phyloP scores from a whole-genome alignment of 2,113 vertebrate species.

The Marmota monax region DNA sequence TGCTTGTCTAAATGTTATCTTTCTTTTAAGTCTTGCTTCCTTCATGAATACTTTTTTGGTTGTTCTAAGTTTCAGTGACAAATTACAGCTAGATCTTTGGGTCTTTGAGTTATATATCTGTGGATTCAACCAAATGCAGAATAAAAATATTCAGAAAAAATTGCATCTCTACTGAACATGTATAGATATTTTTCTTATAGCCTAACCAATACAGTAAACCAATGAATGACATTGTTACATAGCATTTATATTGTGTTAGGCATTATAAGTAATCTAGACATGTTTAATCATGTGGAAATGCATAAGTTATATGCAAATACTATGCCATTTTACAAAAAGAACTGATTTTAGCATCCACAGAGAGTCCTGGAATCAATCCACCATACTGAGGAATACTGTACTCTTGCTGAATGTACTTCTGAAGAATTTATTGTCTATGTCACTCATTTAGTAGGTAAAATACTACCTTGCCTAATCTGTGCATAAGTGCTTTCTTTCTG shows the following conservation, averaged over 20 bases:
- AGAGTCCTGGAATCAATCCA: background rate
- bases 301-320: background rate
- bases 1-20: background rate
- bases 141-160: background rate
- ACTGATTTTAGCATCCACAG: background rate
- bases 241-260: background rate
- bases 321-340: background rate
- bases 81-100: background rate
- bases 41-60: background rate
- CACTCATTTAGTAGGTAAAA: background rate
- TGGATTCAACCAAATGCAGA: background rate
- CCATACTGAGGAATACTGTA: background rate
- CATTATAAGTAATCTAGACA: background rate
- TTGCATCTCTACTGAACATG: background rate
- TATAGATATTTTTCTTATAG: background rate
- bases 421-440: background rate
- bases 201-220: background rate
- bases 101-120: background rate
- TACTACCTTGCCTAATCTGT: background rate
- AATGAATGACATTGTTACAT: too few relatives aligned
- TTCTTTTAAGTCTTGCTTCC: background rate
- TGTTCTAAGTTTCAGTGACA: background rate
- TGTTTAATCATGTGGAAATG: background rate
- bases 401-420: slow-evolving; percentile 12
- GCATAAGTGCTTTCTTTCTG: background rate